A percentile compares a stretch with the other conserved stretches of the same genome.
phyloP scores from a whole-genome alignment of 2,113 vertebrate species.

The Gopherus flavomarginatus region DNA sequence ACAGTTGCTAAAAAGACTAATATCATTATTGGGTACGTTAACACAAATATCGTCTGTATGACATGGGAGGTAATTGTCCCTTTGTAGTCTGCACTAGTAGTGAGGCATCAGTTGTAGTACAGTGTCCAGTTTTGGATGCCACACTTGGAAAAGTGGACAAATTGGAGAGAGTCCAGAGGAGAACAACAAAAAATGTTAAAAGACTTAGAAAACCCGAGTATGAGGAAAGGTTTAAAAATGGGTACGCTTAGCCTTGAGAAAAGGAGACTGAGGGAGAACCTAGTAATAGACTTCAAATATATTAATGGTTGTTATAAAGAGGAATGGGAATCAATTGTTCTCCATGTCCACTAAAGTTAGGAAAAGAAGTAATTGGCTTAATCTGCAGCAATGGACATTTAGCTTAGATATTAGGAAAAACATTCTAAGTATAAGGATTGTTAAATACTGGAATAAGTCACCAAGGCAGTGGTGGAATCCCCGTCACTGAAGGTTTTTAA shows the following conservation, averaged over 20 bases:
- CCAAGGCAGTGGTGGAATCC: not conserved
- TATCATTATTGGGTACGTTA: too few species aligned
- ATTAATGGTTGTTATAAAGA: not conserved
- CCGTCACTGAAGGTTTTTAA: not conserved
- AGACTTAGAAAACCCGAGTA: not conserved
- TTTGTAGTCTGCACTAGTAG: too few species aligned
- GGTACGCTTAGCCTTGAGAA: not conserved
- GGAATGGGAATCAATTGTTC: not conserved
- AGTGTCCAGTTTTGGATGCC: too few species aligned
- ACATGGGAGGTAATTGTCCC: too few species aligned
- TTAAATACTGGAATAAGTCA: not conserved
- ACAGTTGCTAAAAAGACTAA: too few species aligned
- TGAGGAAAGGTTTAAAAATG: not conserved
- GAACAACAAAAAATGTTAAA: too few species aligned
- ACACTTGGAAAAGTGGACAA: too few species aligned
- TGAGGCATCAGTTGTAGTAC: too few species aligned
- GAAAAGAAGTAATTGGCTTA: not conserved
- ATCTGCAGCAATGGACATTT: not conserved
- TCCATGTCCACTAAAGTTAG: not conserved
- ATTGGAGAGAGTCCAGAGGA: too few species aligned
- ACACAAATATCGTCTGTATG: too few species aligned
- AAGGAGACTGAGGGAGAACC: not conserved
- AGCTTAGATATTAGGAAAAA: not conserved
- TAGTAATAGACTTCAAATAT: not conserved
- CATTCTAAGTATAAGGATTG: not conserved